Percentiles rank a stretch among this genome's conserved stretches.
Evolutionary conservation across 1,140 invertebrate species (phyloP).

Genomic region (Nasonia giraulti): DNA sequence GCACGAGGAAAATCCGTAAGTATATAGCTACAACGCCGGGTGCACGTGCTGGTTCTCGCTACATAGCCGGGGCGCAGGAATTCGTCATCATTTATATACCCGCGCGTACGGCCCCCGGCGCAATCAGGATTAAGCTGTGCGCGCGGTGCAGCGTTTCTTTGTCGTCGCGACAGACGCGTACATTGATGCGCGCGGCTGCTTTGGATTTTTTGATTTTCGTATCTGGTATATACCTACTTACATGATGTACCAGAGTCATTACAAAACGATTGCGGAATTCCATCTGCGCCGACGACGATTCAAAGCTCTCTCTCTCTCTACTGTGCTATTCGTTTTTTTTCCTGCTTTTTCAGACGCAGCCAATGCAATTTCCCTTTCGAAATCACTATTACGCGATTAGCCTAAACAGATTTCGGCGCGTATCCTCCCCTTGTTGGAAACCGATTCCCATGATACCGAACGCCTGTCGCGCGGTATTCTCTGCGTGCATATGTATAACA

Average conservation of each 20-base stretch:
- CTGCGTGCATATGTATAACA: neutral
- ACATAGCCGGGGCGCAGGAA: neutral
- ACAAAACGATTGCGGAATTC: too few relatives aligned
- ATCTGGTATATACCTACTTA: too few relatives aligned
- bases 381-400: neutral
- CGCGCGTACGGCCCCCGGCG: neutral
- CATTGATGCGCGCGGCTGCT: neutral
- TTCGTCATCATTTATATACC: neutral
- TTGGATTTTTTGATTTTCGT: neutral
- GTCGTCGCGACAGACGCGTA: neutral
- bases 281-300: neutral
- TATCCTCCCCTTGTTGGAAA: neutral
- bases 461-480: neutral
- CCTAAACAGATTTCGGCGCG: neutral
- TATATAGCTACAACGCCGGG: too few relatives aligned
- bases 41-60: too few relatives aligned
- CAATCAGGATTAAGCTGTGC: slow-evolving; percentile 5
- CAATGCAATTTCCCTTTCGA: neutral
- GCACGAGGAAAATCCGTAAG: neutral
- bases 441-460: slow-evolving; percentile 11
- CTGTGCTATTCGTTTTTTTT: neutral
- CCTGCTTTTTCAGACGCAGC: neutral
- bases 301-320: neutral
- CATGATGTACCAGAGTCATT: too few relatives aligned
- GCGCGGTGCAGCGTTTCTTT: neutral